Percentiles rank a stretch among this genome's conserved stretches.
phyloP scores from a whole-genome alignment of 2,797 vertebrate species.

The Anguilla pacifica region DNA sequence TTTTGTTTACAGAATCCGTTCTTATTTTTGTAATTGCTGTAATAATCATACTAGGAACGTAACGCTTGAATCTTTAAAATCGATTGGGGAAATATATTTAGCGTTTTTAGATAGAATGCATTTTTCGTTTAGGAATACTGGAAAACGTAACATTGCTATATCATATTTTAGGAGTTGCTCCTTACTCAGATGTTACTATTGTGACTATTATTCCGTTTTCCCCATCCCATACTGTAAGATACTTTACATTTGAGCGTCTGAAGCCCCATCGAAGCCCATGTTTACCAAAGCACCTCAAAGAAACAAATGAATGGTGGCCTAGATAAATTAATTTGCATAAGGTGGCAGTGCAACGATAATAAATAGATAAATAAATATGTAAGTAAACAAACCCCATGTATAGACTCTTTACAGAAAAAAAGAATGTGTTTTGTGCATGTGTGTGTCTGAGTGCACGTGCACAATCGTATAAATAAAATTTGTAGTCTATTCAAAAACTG shows the following conservation, averaged over 20 bases:
- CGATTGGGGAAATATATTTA: neutral
- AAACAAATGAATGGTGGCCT: neutral
- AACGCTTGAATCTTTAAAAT: neutral
- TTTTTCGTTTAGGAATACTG: neutral
- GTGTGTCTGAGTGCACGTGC: neutral
- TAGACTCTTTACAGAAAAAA: neutral
- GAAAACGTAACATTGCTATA: neutral
- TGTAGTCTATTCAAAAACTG: neutral
- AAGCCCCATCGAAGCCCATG: neutral
- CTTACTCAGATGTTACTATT: neutral
- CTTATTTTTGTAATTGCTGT: neutral
- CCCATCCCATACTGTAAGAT: neutral
- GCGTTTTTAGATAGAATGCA: neutral
- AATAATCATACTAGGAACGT: neutral
- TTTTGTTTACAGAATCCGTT: neutral
- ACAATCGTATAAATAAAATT: neutral
- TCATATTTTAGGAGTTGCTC: neutral
- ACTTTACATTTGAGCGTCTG: neutral
- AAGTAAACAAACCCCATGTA: neutral
- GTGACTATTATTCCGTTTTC: no score
- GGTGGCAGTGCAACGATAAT: neutral
- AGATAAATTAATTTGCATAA: neutral
- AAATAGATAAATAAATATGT: neutral
- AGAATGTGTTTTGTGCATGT: neutral
- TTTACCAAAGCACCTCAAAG: neutral